Evolutionary conservation across 2,888 invertebrate genomes (phyloP).

Genomic region (Andrena trimmerana): DNA sequence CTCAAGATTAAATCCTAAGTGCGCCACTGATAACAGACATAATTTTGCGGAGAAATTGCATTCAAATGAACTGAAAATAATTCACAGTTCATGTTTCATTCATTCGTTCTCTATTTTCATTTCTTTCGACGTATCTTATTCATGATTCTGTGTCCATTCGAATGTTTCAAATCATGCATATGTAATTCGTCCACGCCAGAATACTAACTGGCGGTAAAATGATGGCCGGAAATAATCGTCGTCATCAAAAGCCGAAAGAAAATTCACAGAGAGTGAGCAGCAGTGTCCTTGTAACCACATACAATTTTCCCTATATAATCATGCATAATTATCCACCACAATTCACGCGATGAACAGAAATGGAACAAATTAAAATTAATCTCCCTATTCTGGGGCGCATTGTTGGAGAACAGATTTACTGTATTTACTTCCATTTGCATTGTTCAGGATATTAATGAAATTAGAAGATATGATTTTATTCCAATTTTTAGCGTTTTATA

Average conservation of each 20-base stretch:
- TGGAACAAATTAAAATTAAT: conserved; percentile 17
- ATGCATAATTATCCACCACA: conserved; percentile 9
- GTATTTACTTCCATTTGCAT: neutral
- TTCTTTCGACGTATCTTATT: neutral
- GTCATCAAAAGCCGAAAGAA: neutral
- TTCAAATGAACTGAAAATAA: neutral
- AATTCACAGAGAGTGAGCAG: neutral
- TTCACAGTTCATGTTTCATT: neutral
- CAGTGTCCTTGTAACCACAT: neutral
- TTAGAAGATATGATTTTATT: too few relatives aligned
- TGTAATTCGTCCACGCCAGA: neutral
- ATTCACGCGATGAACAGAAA: conserved; percentile 10
- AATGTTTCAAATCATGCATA: neutral
- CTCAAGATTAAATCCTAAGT: too few relatives aligned
- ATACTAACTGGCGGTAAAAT: neutral
- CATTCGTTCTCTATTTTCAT: neutral
- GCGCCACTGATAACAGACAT: too few relatives aligned
- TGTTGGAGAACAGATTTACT: neutral
- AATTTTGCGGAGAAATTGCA: too few relatives aligned
- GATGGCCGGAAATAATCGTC: neutral
- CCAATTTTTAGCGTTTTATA: too few relatives aligned
- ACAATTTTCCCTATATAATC: conserved; percentile 7
- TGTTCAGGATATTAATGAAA: neutral
- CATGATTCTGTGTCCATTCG: neutral
- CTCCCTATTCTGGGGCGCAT: neutral